These are phyloP conservation scores for Uropetala carovei DNA, from an alignment of 2,888 invertebrate genomes.

Conservation along the genomic window DNA sequence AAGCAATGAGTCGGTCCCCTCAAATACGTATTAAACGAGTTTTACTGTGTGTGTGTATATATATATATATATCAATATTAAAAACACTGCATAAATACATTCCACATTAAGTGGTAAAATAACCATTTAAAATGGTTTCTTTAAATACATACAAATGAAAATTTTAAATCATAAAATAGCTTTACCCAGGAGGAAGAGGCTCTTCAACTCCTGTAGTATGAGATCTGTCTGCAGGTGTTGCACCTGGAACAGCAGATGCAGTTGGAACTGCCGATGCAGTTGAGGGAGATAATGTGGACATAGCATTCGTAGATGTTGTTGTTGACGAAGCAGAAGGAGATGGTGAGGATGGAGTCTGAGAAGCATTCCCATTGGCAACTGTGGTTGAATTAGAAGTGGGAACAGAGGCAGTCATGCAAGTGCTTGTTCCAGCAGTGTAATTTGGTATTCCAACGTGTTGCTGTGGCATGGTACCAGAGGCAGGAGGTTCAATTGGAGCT, in stretches of 20 bases:
- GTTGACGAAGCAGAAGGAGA: slow-evolving; percentile 57
- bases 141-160: not conserved
- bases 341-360: slow-evolving; percentile 53
- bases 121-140: too few species aligned
- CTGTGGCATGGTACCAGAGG: slow-evolving; percentile 51
- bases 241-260: slow-evolving; percentile 63
- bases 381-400: slow-evolving; percentile 28
- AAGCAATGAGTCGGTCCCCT: too few species aligned
- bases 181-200: slow-evolving; percentile 87
- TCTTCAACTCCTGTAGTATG: slow-evolving; percentile 78
- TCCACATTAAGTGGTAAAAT: too few species aligned
- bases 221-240: slow-evolving; percentile 65
- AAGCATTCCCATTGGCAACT: slow-evolving; percentile 46
- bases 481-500: slow-evolving; percentile 71
- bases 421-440: slow-evolving; percentile 49
- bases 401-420: slow-evolving; percentile 43
- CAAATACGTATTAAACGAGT: too few species aligned
- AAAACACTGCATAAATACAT: too few species aligned
- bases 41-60: too few species aligned
- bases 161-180: slow-evolving; percentile 12
- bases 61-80: too few species aligned
- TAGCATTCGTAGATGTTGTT: not conserved
- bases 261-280: slow-evolving; percentile 65
- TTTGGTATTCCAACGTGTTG: slow-evolving; percentile 46
- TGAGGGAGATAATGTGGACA: slow-evolving; percentile 57